phyloP scores from a whole-genome alignment of 2,113 vertebrate species.

The Fulmarus glacialis region DNA sequence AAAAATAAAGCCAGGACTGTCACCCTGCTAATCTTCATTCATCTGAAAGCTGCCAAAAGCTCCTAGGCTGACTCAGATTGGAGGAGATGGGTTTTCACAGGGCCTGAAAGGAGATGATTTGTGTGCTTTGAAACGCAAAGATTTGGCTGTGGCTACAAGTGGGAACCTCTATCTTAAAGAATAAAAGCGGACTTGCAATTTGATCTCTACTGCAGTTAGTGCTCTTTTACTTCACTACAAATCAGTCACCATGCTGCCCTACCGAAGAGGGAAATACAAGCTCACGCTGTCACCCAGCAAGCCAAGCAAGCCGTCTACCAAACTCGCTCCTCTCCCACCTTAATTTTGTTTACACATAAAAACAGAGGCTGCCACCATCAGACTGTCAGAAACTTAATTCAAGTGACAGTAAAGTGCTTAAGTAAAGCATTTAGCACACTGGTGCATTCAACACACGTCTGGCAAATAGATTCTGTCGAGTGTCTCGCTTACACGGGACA shows the following conservation, averaged over 20 bases:
- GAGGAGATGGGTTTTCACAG: background rate
- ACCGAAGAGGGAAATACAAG: accelerated
- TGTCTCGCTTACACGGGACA: background rate
- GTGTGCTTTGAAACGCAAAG: accelerated
- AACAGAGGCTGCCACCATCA: background rate
- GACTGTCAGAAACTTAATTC: background rate
- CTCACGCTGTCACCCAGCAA: accelerated
- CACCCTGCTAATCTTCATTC: background rate
- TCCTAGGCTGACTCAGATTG: background rate
- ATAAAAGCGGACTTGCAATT: background rate
- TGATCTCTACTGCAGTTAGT: background rate
- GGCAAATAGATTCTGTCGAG: background rate
- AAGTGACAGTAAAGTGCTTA: background rate
- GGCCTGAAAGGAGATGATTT: background rate
- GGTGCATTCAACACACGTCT: background rate
- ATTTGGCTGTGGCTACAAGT: background rate
- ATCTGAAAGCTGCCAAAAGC: background rate
- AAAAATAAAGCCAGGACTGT: background rate
- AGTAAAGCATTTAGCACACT: background rate
- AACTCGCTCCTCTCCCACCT: background rate
- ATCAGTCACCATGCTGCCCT: accelerated
- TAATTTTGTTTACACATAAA: background rate
- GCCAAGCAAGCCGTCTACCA: background rate
- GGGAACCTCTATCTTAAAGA: background rate
- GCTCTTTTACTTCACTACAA: accelerated